phyloP scores from a whole-genome alignment of 2,113 vertebrate genomes.

The Suricata suricatta region DNA sequence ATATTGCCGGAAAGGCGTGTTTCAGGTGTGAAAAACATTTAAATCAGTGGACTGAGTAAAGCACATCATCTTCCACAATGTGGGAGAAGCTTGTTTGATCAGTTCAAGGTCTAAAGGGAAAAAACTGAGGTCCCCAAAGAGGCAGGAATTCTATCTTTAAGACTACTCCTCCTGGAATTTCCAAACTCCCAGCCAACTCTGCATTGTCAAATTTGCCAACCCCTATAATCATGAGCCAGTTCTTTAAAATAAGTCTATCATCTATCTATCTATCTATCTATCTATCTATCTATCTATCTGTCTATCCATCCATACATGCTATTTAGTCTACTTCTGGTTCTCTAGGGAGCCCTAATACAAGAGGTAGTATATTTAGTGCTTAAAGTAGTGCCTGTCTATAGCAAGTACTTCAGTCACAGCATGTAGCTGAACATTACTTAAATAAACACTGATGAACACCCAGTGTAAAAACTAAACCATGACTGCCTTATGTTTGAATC shows the following conservation, averaged over 20 bases:
- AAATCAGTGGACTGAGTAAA: not conserved
- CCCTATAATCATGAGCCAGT: not conserved
- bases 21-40: not conserved
- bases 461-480: not conserved
- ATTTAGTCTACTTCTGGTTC: not conserved
- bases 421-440: not conserved
- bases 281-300: not conserved
- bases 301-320: not conserved
- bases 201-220: not conserved
- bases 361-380: not conserved
- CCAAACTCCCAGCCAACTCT: not conserved
- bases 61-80: not conserved
- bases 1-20: not conserved
- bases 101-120: not conserved
- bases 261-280: not conserved
- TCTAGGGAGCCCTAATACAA: not conserved
- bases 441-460: not conserved
- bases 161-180: not conserved
- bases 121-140: not conserved
- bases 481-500: not conserved
- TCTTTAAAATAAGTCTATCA: not conserved
- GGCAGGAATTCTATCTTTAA: not conserved
- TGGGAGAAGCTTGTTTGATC: not conserved
- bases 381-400: not conserved
- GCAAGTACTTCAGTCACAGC: not conserved